phyloP scores from a whole-genome alignment of 2,113 vertebrate genomes.

The Corythoichthys haematopterus region DNA sequence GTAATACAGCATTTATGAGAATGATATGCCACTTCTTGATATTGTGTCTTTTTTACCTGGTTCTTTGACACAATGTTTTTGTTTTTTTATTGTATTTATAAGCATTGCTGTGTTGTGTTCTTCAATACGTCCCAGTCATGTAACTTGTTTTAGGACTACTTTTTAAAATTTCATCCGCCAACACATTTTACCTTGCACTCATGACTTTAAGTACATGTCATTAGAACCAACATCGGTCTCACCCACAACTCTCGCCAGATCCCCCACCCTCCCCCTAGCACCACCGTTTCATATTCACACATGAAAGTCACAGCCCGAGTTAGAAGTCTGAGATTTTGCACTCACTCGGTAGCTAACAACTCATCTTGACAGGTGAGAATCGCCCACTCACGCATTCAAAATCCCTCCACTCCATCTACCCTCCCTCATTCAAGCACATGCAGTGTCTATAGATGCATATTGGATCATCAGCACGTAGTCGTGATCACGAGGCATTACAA shows the following conservation, averaged over 20 bases:
- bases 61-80: conserved; percentile 31
- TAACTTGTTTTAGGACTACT: conserved; percentile 22
- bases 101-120: conserved; percentile 12
- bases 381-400: conserved; percentile 47
- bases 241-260: background rate
- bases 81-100: conserved; percentile 7
- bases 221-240: conserved; percentile 27
- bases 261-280: conserved; percentile 10
- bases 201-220: conserved; percentile 30
- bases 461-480: conserved; percentile 22
- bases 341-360: conserved; percentile 61
- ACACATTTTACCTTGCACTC: conserved; percentile 22
- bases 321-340: conserved; percentile 65
- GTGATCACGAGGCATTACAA: conserved; percentile 45
- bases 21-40: conserved; percentile 15
- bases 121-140: conserved; percentile 14
- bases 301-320: conserved; percentile 61
- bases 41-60: conserved; percentile 23
- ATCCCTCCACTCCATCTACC: conserved; percentile 19
- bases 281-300: conserved; percentile 55
- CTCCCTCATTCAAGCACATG: conserved; percentile 17
- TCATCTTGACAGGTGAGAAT: conserved; percentile 68
- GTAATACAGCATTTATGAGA: conserved; percentile 2
- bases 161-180: conserved; percentile 32
- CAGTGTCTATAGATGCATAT: conserved; percentile 16